Conservation (phyloP, 2,888 invertebrate genomes). For the Ophraella communa region DNA sequence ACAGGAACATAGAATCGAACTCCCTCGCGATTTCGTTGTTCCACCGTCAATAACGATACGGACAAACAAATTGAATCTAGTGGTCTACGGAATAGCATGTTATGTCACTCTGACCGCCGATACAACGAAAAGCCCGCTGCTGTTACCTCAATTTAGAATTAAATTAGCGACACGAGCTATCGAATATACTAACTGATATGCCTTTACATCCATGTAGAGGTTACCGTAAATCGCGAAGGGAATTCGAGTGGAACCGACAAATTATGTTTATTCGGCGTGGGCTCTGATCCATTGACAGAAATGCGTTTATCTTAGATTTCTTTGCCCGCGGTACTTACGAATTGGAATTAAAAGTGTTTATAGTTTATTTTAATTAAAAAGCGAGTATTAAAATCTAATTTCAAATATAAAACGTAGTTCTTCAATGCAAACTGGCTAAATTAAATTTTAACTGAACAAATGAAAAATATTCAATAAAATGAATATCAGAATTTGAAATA, state of each 20-base stretch:
- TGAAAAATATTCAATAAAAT: too few species aligned
- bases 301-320: slow-evolving; percentile 15
- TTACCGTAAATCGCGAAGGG: slow-evolving; percentile 10
- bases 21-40: slow-evolving; percentile 39
- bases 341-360: too few species aligned
- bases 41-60: slow-evolving; percentile 52
- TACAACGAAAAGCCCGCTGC: slow-evolving; percentile 29
- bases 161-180: slow-evolving; percentile 46
- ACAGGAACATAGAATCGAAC: slow-evolving; percentile 13
- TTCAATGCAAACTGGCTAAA: too few species aligned
- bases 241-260: slow-evolving; percentile 7
- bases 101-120: slow-evolving; percentile 39
- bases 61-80: slow-evolving; percentile 54
- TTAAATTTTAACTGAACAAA: too few species aligned
- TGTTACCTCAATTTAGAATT: slow-evolving; percentile 45
- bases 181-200: slow-evolving; percentile 37
- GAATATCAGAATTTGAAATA: too few species aligned
- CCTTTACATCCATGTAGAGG: slow-evolving; percentile 15
- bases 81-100: slow-evolving; percentile 44
- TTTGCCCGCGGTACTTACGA: too few species aligned
- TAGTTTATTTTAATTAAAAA: too few species aligned
- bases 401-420: too few species aligned
- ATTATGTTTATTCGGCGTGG: slow-evolving; percentile 17
- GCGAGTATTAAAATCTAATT: too few species aligned
- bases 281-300: slow-evolving; percentile 10